Evolutionary conservation across 2,113 vertebrate species (phyloP).

Genomic region (Vombatus ursinus): DNA sequence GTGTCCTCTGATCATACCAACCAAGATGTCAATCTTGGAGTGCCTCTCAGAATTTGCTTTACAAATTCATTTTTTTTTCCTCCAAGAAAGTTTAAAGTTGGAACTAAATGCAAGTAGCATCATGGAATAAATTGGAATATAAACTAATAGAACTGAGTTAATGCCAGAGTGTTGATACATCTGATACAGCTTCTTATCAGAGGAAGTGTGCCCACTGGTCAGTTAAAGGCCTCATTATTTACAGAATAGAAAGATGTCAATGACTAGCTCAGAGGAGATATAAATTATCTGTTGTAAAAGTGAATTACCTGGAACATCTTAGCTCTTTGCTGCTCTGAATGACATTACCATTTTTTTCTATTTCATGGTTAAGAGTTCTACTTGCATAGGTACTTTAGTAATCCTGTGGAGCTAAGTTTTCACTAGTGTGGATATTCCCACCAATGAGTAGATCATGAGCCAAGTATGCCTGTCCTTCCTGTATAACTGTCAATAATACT

Average conservation of each 20-base stretch:
- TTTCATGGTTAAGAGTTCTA: conserved; percentile 35
- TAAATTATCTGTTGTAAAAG: conserved; percentile 57
- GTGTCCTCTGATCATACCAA: not conserved
- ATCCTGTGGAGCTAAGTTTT: not conserved
- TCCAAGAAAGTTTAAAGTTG: conserved; percentile 30
- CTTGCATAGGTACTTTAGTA: not conserved
- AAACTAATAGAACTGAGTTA: conserved; percentile 32
- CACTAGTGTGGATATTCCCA: not conserved
- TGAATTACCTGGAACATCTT: conserved; percentile 14
- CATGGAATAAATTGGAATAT: conserved; percentile 38
- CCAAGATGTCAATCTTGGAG: not conserved
- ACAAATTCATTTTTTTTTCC: conserved; percentile 15
- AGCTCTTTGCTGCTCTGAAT: conserved; percentile 34
- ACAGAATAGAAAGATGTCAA: not conserved
- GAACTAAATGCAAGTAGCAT: conserved; percentile 26
- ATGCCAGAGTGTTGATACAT: not conserved
- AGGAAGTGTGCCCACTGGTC: conserved; percentile 13
- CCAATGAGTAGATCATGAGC: not conserved
- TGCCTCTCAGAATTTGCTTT: not conserved
- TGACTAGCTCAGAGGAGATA: conserved; percentile 8
- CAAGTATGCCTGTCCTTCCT: not conserved
- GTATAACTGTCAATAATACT: not conserved
- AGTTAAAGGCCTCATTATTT: conserved; percentile 31
- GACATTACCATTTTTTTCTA: conserved; percentile 44
- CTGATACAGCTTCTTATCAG: not conserved